Evolutionary conservation across 2,888 invertebrate genomes (phyloP), one percentile per base, ranked within the genome.

Genomic region (Thecocarcelia acutangulata): DNA sequence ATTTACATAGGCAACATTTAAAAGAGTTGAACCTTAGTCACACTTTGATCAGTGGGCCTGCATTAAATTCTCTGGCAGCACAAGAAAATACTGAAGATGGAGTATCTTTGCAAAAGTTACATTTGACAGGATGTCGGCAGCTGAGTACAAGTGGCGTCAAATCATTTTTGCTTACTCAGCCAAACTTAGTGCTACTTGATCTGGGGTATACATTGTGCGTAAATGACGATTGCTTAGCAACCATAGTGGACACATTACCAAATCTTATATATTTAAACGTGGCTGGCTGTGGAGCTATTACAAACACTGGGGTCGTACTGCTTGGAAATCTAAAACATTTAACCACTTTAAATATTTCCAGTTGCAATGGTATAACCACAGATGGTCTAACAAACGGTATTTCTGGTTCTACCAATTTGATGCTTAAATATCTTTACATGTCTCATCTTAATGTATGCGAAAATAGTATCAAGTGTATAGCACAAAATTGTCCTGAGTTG

Each of bases 41-140:
- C 74, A 96, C 95, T 1, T 90, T 94, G 0, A 93, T 96, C 81
- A 94, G 94, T 87, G 93, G 94, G 58, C 89, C 91, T 19, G 93
- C 94, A 12, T 89, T 96, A 24, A 70, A 70, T 15, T 48, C 78
- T 0, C 90, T 92, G 79, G 87, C 91, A 9, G 87, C 95, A 48
- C 92, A 93, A 17, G 91, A 92, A 84, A 89, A 93, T 9, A 91
- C 92, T 85, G 89, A 93, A 13, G 88, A 92, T 42, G 90, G 92
- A 75, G 88, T 90, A 50, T 85, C 87, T 40, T 50, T 90, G 28
- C 84, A 87, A 9, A 85, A 85, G 19, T 68, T 90, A 2, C 84
- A 85, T 58, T 80, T 90, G 24, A 85, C 87, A n/a, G 87, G 86
- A 1, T 90, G 90, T 69, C 85, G 87, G 0, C 90, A 90, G 56